Conservation (phyloP, 2,113 vertebrate genomes). For the Protomyctophum bolini region DNA sequence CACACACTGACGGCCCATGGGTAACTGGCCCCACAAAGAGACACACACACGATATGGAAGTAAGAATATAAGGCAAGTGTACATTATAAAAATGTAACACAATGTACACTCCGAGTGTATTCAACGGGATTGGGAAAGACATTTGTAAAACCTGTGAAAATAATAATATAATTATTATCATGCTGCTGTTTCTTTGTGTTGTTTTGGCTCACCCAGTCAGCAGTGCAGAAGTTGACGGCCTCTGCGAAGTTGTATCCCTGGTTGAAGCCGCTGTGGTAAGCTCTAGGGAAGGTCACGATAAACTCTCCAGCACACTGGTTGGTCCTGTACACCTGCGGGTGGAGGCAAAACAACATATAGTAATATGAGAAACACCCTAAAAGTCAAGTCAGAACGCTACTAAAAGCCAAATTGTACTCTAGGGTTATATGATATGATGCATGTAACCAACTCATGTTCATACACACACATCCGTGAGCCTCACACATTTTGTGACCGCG, state of each 20-base stretch:
- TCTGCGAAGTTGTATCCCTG: conserved; percentile 99
- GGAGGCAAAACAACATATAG: not conserved
- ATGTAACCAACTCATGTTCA: not conserved
- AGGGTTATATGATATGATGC: too few relatives aligned
- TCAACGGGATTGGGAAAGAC: too few relatives aligned
- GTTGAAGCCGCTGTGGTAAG: conserved; percentile 99
- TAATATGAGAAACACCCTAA: not conserved
- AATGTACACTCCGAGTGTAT: too few relatives aligned
- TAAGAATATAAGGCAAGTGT: too few relatives aligned
- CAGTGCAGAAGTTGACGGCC: conserved; percentile 99
- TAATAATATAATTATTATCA: too few relatives aligned
- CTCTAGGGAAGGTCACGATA: conserved; percentile 97
- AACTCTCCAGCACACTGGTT: conserved; percentile 99
- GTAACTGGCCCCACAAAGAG: conserved; percentile 74
- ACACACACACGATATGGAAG: not conserved
- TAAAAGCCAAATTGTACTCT: too few relatives aligned
- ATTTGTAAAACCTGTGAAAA: too few relatives aligned
- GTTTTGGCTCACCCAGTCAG: conserved; percentile 89
- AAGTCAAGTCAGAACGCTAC: too few relatives aligned
- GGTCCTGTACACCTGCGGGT: conserved; percentile 91
- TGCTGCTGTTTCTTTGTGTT: too few relatives aligned
- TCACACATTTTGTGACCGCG: too few relatives aligned
- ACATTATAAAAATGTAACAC: too few relatives aligned
- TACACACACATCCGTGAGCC: not conserved
- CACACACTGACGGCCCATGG: conserved; percentile 94